phyloP scores from a whole-genome alignment of 30 jellyfish, hydroid and myxozoan genomes.

The Turritopsis dohrnii region DNA sequence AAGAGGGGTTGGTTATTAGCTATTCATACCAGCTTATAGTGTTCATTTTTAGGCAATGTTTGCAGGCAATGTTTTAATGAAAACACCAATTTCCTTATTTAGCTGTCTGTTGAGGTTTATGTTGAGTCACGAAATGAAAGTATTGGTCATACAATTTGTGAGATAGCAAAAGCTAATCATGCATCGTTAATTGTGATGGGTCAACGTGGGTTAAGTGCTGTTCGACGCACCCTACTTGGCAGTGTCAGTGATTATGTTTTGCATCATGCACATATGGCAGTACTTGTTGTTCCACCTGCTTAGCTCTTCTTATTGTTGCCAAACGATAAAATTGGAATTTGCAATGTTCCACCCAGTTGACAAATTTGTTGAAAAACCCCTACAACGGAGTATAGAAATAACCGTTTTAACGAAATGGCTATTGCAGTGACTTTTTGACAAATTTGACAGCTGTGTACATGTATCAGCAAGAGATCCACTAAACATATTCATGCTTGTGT shows the following conservation, averaged over 20 bases:
- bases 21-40: no score
- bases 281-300: conserved; percentile 53
- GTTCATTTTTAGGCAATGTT: no score
- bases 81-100: no score
- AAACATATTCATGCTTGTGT: no score
- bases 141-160: conserved; percentile 62
- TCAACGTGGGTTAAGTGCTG: conserved; percentile 63
- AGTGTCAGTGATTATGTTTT: conserved; percentile 74
- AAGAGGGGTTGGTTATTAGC: not conserved
- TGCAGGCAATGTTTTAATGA: no score
- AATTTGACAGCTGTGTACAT: no score
- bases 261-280: conserved; percentile 71
- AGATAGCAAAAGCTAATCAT: conserved; percentile 48
- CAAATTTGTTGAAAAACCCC: no score
- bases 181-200: conserved; percentile 56
- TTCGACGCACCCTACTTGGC: conserved; percentile 73
- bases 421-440: no score
- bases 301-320: not conserved
- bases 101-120: not conserved
- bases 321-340: not conserved
- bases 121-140: not conserved
- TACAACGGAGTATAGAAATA: no score
- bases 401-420: no score
- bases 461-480: no score
- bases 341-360: not conserved